A percentile compares a stretch with the other conserved stretches of the same genome.
Conservation (phyloP, 2,113 vertebrate species). For the Piliocolobus tephrosceles region DNA sequence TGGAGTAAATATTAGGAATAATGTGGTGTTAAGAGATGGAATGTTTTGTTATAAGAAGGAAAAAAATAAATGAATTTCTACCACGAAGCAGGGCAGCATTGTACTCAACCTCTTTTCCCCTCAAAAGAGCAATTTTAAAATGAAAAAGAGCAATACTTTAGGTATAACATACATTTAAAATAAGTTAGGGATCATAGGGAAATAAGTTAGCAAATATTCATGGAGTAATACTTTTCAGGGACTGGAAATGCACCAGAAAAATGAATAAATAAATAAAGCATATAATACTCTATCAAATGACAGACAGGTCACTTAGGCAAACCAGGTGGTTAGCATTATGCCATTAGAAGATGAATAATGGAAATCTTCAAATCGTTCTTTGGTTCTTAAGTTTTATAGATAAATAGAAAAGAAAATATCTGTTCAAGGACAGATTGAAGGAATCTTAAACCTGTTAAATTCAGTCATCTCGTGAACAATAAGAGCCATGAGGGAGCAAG, state of each 20-base stretch:
- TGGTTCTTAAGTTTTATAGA: neutral
- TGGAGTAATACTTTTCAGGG: neutral
- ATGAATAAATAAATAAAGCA: slow-evolving; percentile 17
- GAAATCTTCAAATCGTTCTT: slow-evolving; percentile 34
- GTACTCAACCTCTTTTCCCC: neutral
- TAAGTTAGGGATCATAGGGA: neutral
- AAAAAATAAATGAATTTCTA: neutral
- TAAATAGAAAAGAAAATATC: slow-evolving; percentile 5
- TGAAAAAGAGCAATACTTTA: neutral
- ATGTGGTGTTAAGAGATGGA: neutral
- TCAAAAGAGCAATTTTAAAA: slow-evolving; percentile 16
- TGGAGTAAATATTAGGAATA: neutral
- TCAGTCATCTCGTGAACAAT: neutral
- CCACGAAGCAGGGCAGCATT: neutral
- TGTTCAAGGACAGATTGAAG: neutral
- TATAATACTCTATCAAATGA: neutral
- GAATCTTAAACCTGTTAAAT: neutral
- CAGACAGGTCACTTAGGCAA: neutral
- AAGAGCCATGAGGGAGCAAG: neutral
- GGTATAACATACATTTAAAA: neutral
- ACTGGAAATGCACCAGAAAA: neutral
- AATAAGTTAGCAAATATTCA: neutral
- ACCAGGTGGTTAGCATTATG: neutral
- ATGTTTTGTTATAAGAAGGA: neutral
- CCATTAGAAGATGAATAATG: neutral